phyloP scores from a whole-genome alignment of 2,797 vertebrate species.

The Prionace glauca region DNA sequence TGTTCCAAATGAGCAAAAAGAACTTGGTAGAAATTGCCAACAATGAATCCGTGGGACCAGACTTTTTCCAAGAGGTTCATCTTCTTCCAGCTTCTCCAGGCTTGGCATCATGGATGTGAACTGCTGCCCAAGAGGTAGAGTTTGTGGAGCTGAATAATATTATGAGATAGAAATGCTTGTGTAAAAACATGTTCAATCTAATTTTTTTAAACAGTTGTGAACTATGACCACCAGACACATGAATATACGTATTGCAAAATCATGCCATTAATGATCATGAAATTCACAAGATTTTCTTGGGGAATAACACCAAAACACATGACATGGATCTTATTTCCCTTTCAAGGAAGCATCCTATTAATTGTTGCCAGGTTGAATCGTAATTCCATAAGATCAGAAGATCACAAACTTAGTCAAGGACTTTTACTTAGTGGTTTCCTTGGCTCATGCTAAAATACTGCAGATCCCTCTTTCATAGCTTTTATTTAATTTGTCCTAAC shows the following conservation, averaged over 20 bases:
- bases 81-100: neutral
- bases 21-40: neutral
- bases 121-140: neutral
- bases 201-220: neutral
- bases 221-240: neutral
- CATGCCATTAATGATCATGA: neutral
- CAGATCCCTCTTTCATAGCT: neutral
- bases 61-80: neutral
- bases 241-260: neutral
- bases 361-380: neutral
- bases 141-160: neutral
- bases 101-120: neutral
- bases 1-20: neutral
- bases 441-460: neutral
- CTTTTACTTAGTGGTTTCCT: neutral
- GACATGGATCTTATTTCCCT: neutral
- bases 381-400: neutral
- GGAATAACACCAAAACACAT: neutral
- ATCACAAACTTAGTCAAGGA: neutral
- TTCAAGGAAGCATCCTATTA: neutral
- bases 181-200: neutral
- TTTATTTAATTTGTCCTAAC: neutral
- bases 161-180: neutral
- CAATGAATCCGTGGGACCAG: neutral
- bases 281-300: neutral